Conservation (phyloP, 2,797 vertebrate species). For the Gobionotothen gibberifrons region DNA sequence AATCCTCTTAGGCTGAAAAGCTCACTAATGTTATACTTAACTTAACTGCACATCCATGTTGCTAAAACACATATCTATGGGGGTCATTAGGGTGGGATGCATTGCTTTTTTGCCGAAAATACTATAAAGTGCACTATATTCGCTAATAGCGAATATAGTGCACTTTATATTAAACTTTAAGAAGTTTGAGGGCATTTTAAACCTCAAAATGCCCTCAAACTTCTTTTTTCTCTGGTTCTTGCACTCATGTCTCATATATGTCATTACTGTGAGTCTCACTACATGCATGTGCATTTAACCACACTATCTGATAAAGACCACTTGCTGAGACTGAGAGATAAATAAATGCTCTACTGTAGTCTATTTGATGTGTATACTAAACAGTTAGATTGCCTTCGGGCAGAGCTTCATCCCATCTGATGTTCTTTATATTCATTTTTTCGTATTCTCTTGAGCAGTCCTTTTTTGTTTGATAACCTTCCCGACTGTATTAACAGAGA, state of each 20-base stretch:
- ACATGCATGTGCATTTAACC: slow-evolving; percentile 18
- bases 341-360: slow-evolving; percentile 8
- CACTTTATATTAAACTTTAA: too few species aligned
- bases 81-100: background rate
- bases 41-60: background rate
- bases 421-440: slow-evolving; percentile 2
- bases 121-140: background rate
- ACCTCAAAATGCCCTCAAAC: too few species aligned
- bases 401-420: slow-evolving; percentile 21
- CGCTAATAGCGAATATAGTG: too few species aligned
- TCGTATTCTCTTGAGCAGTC: slow-evolving; percentile 26
- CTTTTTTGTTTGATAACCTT: slow-evolving; percentile 28
- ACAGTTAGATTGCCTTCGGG: slow-evolving; percentile 17
- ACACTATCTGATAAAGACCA: slow-evolving; percentile 11
- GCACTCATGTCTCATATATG: background rate
- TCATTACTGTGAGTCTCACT: slow-evolving; percentile 11
- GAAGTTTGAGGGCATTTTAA: too few species aligned
- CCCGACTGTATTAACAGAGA: slow-evolving; percentile 30
- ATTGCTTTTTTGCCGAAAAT: background rate
- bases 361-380: slow-evolving; percentile 18
- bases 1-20: background rate
- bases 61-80: background rate
- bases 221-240: background rate
- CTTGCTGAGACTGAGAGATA: slow-evolving; percentile 11
- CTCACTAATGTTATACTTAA: background rate